Evolutionary conservation across 1,140 invertebrate genomes (phyloP), one percentile per base, ranked within the genome.

Genomic region (Aradophagus sp.): DNA sequence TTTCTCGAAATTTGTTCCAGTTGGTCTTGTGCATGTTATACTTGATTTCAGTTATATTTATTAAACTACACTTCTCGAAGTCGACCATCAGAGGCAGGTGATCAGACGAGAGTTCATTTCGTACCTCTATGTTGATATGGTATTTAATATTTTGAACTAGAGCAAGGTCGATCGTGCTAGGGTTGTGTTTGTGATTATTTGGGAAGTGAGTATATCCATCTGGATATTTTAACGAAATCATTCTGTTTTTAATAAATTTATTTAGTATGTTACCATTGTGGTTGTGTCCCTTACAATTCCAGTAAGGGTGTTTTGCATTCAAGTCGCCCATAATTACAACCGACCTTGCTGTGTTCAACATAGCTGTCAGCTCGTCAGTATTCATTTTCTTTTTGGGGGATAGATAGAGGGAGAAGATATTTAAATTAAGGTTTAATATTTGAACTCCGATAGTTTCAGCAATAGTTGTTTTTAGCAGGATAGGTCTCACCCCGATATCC

Each of bases 301-400:
- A 50, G 10, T 23, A 12, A 11, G 10, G 8, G 6, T 50, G 47
- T 17, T 50, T 50, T 2, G 6, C 1, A 7, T 50, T 50, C 0
- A 50, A 17, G 12, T 50, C 47, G 3, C 34, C 47, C 5, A 50
- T 14, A 10, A 50, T 17, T 5, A 50, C 6, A 16, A 38, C 34
- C 1, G 4, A 8, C 4, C 17, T 11, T 5, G 47, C 8, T 48
- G 19, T 31, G 6, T 19, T 32, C 5, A 29, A 20, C 0, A 45
- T 12, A 12, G 13, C 14, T 13, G 10, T 20, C 12, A 47, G n/a
- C 27, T 65, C 47, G 3, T 55, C 29, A 0, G 20, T 7, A 8
- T 52, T 27, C 5, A 45, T 2, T 5, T 45, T 2, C 16, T 11
- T 17, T 45, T 45, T 13, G 11, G 41, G 27, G 17, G 10, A 31